Evolutionary conservation across 92 coral and sea anemone genomes (phyloP), one percentile per base, ranked within the genome.

Genomic region (Paragorgia papillata): DNA sequence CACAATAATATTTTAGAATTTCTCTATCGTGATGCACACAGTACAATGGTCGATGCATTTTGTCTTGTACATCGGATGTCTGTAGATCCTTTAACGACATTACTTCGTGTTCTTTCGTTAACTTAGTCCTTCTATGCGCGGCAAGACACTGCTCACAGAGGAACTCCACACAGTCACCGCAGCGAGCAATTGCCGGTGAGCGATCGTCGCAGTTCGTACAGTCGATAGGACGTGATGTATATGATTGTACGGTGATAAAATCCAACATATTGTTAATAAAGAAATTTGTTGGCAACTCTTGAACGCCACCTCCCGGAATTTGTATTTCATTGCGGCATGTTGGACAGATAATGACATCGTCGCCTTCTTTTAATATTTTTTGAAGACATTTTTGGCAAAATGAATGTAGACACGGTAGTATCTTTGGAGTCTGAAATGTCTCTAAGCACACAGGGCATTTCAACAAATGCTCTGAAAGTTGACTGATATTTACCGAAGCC

Each of bases 401-500:
- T 7, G 97, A 90, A 79, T 93, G 97, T 35, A 93, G 77, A 44
- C 97, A 93, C 0, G 97, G 97, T 25, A 93, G 85, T 7, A 93
- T 96, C 76, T 93, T 93, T 9, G 97, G 97, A 12, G 85, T 82
- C 64, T 79, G 80, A 84, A 90, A 93, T 0, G 97, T 93, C 39
- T 93, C 97, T 57, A 93, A 85, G 74, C 97, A 93, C 33, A 93
- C 89, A 8, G 96, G 94, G 63, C 97, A 93, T 76, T 93, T 93
- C 0, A 93, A 78, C 40, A 93, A 92, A 35, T 93, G 97, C 58
- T 93, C 97, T 13, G 97, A 93, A 7, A 93, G 90, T 55, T 93
- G 91, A n/a, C 89, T 96, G 2, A 93, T 93, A 60, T 93, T 96
- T n/a, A 93, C 97, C 0, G 97, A 91, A 4, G 97, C 97, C 97